A percentile compares a stretch with the other conserved stretches of the same genome.
These are phyloP conservation scores for Digitonthophagus gazella DNA, from an alignment of 2,888 invertebrate genomes.

Conservation along the genomic window DNA sequence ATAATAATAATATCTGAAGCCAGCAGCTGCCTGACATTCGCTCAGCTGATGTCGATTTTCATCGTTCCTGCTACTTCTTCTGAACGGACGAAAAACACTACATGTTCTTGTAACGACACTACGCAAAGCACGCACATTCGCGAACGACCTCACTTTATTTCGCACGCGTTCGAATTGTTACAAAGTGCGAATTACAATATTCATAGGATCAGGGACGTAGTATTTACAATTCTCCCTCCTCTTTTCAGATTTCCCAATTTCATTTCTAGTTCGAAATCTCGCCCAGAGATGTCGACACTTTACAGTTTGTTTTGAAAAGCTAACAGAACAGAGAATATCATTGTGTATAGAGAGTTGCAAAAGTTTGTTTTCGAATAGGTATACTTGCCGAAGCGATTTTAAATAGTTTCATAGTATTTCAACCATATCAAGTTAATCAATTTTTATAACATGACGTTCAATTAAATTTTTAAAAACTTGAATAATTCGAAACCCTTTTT, in stretches of 20 bases:
- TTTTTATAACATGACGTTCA: too few species aligned
- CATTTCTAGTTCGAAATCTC: too few species aligned
- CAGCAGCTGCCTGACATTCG: slow-evolving; percentile 45
- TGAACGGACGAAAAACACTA: neutral
- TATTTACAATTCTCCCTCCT: neutral
- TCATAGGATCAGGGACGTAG: neutral
- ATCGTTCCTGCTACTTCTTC: neutral
- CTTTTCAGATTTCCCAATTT: neutral
- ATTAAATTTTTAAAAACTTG: too few species aligned
- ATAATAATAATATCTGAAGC: slow-evolving; percentile 43
- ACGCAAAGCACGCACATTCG: neutral
- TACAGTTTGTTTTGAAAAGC: too few species aligned
- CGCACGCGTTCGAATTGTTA: neutral
- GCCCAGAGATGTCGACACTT: too few species aligned
- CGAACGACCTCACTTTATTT: neutral
- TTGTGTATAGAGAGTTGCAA: too few species aligned
- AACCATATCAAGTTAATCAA: too few species aligned
- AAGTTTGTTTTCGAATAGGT: too few species aligned
- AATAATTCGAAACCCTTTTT: too few species aligned
- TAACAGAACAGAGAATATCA: too few species aligned
- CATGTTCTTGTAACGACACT: neutral
- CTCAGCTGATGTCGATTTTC: slow-evolving; percentile 44
- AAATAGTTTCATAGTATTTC: too few species aligned
- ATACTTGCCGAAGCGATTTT: too few species aligned
- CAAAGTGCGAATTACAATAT: neutral